phyloP scores from a whole-genome alignment of 2,797 vertebrate species.

The Pangasius djambal region DNA sequence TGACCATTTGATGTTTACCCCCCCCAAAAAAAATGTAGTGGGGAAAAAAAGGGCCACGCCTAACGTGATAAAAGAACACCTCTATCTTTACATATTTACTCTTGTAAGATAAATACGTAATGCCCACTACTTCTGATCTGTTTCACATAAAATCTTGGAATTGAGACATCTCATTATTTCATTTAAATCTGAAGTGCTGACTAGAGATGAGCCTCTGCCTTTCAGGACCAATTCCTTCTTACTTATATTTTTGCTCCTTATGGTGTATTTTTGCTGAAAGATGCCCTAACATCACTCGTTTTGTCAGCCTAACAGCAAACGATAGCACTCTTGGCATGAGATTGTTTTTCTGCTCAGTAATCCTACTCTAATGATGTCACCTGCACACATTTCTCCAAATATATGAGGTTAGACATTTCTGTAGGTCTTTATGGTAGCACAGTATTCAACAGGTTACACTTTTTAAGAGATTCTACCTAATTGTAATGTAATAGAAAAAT shows the following conservation, averaged over 20 bases:
- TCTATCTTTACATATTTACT: neutral
- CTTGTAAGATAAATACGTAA: neutral
- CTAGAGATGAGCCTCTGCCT: neutral
- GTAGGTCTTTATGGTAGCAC: neutral
- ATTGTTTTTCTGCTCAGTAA: neutral
- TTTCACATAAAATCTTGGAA: neutral
- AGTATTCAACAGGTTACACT: neutral
- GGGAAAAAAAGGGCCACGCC: too few species aligned
- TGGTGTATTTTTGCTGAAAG: neutral
- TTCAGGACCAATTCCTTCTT: neutral
- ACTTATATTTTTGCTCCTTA: neutral
- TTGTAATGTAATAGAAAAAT: neutral
- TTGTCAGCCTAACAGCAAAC: neutral
- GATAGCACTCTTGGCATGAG: neutral
- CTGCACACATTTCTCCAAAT: neutral
- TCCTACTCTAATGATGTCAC: neutral
- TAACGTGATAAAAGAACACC: neutral
- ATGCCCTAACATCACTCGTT: neutral
- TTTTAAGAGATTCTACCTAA: neutral
- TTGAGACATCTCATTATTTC: neutral
- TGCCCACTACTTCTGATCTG: neutral
- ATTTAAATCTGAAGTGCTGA: neutral
- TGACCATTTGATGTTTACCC: too few species aligned
- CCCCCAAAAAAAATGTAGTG: too few species aligned
- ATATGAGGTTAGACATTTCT: neutral